Base-by-base conservation (phyloP, 2,888 invertebrate species). In the Neuroscelio doddi region DNA sequence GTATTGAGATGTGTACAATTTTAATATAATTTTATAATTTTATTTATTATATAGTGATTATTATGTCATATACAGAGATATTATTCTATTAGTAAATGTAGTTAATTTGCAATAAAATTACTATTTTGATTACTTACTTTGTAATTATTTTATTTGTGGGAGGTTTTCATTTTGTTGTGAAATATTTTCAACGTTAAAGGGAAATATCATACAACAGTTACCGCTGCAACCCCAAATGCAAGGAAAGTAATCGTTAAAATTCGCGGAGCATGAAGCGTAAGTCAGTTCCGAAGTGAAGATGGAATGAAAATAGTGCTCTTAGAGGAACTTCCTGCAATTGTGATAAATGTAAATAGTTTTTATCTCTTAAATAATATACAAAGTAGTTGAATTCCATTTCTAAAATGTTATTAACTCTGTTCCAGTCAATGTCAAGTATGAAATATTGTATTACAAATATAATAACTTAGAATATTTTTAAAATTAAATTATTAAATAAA, bases 311-410 rank as follows among this genome's bases (percentile, higher is more conserved):
- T 46, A 41, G 53, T 24, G 27, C 50, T 39, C 46, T 56, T 36
- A 5, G 14, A 5, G 38, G 21, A 21, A 47, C 16, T 44, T 42
- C 15, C 24, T 49, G 24, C 55, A 53, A 62, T 55, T 62, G 32
- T 62, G 62, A 62, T 62, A 56, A 62, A 62, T 62, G 62, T 55
- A 45, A 62, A 62, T 49, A 50, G 50, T 38, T 55, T 61, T 55
- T 55, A 26, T 45, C 21, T 30, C 14, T 53, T 52, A 61, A 53
- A 47, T 61, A 61, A 61, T 44, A 41, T 14, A 27, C 24, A 17
- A 12, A 39, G 27, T 32, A 27, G 16, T 32, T 38, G 51, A 51
- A 58, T 58, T 38, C 39, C 45, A 57, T 57, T 57, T 50, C 26
- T 5, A 12, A 34, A 34, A 21, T 5, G 21, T 21, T 21, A 21